Conservation (phyloP, 2,797 vertebrate genomes). For the Peromyscus melanophrys region DNA sequence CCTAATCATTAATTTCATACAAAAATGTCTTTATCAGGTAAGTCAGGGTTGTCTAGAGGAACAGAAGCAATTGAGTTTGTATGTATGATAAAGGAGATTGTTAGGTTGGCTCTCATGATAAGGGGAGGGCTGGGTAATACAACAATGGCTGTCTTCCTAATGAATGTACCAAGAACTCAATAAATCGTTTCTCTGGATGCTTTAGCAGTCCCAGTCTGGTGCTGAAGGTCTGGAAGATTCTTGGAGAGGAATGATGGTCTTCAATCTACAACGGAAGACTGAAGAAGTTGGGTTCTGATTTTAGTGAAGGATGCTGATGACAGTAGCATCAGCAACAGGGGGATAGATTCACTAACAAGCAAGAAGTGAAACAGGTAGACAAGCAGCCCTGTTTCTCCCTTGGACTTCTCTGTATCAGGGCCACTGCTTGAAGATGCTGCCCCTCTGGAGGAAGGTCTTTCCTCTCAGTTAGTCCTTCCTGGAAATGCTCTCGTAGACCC, state of each 20-base stretch:
- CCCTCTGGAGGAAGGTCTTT: neutral
- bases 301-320: neutral
- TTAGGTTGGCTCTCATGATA: neutral
- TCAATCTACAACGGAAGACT: neutral
- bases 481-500: neutral
- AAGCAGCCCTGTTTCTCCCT: neutral
- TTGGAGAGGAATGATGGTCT: neutral
- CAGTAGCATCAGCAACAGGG: neutral
- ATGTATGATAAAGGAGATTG: neutral
- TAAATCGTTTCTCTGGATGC: neutral
- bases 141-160: neutral
- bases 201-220: neutral
- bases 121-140: neutral
- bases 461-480: neutral
- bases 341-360: neutral
- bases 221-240: neutral
- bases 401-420: neutral
- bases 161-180: neutral
- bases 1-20: neutral
- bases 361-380: neutral
- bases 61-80: neutral
- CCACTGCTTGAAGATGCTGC: neutral
- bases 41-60: neutral
- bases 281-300: neutral
- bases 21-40: neutral